Conservation (phyloP, 2,113 vertebrate genomes). For the Cathartes aura region DNA sequence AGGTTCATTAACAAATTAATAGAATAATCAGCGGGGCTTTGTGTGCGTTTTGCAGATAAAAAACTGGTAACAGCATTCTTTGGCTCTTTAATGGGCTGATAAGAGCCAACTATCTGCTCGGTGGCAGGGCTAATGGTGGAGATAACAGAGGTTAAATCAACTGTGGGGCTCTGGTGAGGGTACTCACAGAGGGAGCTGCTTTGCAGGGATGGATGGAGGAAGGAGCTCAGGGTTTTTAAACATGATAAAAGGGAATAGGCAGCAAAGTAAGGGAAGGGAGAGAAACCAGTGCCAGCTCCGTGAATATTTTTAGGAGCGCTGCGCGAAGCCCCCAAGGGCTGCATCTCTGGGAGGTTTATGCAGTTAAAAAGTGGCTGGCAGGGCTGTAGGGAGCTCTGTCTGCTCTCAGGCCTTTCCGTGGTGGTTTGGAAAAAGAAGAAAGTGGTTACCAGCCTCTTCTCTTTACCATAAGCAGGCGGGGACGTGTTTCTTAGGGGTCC, state of each 20-base stretch:
- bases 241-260: not conserved
- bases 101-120: constrained; percentile 79
- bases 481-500: not conserved
- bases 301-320: not conserved
- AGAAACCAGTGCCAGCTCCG: not conserved
- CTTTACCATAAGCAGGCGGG: fast-evolving
- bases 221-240: not conserved
- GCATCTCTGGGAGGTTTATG: not conserved
- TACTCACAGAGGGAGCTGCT: not conserved
- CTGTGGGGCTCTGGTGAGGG: constrained; percentile 58
- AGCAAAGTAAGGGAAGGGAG: not conserved
- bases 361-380: not conserved
- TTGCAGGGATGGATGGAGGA: not conserved
- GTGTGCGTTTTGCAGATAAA: constrained; percentile 84
- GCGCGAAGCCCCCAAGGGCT: not conserved
- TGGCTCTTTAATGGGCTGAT: constrained; percentile 83
- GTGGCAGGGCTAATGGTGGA: constrained; percentile 74
- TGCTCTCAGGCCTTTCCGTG: not conserved
- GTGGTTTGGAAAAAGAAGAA: not conserved
- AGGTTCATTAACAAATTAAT: constrained; percentile 88
- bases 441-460: not conserved
- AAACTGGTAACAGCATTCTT: constrained; percentile 81
- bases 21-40: constrained; percentile 85
- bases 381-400: not conserved
- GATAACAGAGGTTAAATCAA: constrained; percentile 81